These are phyloP conservation scores for Peromyscus attwateri DNA, from an alignment of 2,797 vertebrate species.

Conservation along the genomic window DNA sequence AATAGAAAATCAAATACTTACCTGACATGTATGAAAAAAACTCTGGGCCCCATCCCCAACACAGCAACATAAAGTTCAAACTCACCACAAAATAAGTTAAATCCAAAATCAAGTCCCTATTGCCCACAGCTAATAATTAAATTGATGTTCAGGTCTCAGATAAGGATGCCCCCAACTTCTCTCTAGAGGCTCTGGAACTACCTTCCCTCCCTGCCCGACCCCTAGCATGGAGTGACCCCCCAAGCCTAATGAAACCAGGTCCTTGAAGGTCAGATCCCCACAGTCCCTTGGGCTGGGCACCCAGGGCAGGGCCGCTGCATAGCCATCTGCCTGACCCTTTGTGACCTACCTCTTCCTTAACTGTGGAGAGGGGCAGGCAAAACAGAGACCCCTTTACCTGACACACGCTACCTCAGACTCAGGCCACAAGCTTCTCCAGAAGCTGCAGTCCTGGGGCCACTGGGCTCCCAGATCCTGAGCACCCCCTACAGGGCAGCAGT, in stretches of 20 bases:
- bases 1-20: not conserved
- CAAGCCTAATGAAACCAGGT: not conserved
- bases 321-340: not conserved
- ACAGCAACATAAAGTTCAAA: not conserved
- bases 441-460: not conserved
- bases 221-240: accelerated
- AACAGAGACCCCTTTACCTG: constrained; percentile 38
- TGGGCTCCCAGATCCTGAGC: not conserved
- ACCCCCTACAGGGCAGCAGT: constrained; percentile 28
- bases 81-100: not conserved
- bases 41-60: not conserved
- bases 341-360: not conserved
- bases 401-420: not conserved
- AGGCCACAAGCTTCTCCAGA: not conserved
- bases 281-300: accelerated
- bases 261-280: not conserved
- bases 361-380: not conserved
- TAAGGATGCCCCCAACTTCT: not conserved
- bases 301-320: not conserved
- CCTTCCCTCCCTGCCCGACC: not conserved
- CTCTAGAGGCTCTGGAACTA: not conserved
- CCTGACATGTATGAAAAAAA: not conserved
- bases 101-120: not conserved
- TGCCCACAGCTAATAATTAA: too few species aligned
- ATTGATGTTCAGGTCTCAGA: not conserved